These are phyloP conservation scores for Phaethornis superciliosus DNA, from an alignment of 2,113 vertebrate species.

Conservation along the genomic window DNA sequence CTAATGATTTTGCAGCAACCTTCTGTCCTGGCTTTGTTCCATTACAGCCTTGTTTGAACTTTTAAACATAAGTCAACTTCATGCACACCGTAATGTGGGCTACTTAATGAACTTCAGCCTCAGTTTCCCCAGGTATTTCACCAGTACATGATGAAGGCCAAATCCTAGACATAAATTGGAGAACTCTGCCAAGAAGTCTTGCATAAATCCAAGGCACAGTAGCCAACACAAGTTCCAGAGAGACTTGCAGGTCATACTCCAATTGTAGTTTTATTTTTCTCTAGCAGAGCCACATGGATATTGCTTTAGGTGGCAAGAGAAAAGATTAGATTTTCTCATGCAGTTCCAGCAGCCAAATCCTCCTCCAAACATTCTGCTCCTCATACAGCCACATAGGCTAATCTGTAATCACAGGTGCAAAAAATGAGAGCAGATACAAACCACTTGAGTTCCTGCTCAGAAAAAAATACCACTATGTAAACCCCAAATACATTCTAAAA, in stretches of 20 bases:
- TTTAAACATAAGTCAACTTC: neutral
- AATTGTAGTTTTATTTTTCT: neutral
- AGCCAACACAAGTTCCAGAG: neutral
- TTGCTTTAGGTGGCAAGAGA: neutral
- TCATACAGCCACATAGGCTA: neutral
- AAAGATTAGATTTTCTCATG: neutral
- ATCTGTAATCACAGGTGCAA: neutral
- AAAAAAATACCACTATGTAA: neutral
- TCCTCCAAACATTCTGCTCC: neutral
- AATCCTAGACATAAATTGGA: neutral
- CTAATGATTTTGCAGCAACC: neutral
- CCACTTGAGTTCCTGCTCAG: neutral
- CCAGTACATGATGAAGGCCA: neutral
- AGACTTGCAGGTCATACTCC: neutral
- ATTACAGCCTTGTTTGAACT: neutral
- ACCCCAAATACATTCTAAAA: neutral
- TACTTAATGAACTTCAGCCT: neutral
- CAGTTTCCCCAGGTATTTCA: neutral
- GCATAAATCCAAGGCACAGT: neutral
- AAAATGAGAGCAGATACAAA: neutral
- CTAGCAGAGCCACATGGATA: neutral
- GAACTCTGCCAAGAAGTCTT: neutral
- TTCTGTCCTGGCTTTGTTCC: neutral
- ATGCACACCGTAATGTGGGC: accelerated
- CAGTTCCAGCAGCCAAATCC: neutral